Evolutionary conservation across 2,888 invertebrate genomes (phyloP), one percentile per base, ranked within the genome.

Genomic region (Dicycla oo): DNA sequence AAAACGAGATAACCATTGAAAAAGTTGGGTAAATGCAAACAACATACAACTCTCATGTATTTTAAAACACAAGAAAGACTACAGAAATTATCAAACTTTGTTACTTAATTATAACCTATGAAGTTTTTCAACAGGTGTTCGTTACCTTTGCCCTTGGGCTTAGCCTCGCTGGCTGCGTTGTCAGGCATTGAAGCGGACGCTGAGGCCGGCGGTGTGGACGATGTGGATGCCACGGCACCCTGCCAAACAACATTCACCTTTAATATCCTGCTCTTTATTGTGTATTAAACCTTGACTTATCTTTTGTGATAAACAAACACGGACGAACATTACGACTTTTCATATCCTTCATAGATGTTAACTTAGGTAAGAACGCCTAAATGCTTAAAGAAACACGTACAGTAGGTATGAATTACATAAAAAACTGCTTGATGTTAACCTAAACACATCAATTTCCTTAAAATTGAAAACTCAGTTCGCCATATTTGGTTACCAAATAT

Each of bases 161-260:
- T 96, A 61, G 93, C 93, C 87, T 96, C 96, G 81, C 78, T 90
- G 64, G 93, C 88, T 78, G 91, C 93, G 90, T 94, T 95, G 90
- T 96, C 95, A 73, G 94, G 95, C 96, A 96, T 96, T 68, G 93
- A 91, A 71, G 93, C 91, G 75, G 95, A 93, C 71, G 94, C 92
- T 77, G 94, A 89, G 86, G 93, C 93, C 88, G 96, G 94, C 94
- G 96, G 94, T 81, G 94, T 94, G 80, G 95, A 94, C 75, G 96
- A 96, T 43, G 96, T 96, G 64, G 96, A 96, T 87, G 96, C 95
- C 73, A 96, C 92, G 64, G 96, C 96, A 93, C 96, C 95, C 96
- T 96, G 18, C 10, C 15, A 78, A 81, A 66, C 47, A 58, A 68
- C 20, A 78, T 38, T 56, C 6, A 53, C 8, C n/a, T 66, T 77